Base-by-base conservation (phyloP, 2,888 invertebrate species). In the Aphodius sticticus region DNA sequence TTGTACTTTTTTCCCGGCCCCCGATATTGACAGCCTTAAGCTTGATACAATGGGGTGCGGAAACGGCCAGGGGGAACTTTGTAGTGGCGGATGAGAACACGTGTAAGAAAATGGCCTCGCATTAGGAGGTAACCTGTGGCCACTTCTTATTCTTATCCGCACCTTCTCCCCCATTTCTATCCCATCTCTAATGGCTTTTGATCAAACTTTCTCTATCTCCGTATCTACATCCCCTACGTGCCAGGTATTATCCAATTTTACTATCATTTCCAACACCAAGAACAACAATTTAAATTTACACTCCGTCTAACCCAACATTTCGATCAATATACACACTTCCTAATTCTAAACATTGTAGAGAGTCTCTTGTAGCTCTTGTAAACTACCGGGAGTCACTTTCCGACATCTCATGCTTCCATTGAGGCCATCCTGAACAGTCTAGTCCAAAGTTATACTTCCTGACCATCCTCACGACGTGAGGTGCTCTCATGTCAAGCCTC, bases 51-150 rank as follows among this genome's bases (percentile, higher is more conserved):
- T 53, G 53, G 53, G 53, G 53, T 53, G 53, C 53, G 53, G 53
- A 53, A 53, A 53, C 53, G 53, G 53, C 53, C 53, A 53, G 12
- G 53, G 53, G 53, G 53, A 53, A 53, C 53, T 53, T 53, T 53
- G 53, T 53, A 53, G 53, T 53, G 53, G 53, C 53, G 74, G 74
- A 37, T 35, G 35, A n/a, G 74, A 74, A 74, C 74, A 74, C 35
- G 74, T 74, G 74, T 74, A 74, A 74, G 74, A 74, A 74, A 74
- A 74, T 36, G 74, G 36, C 74, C 74, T 37, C 37, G 74, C 74
- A 74, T 74, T 74, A 74, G 74, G 74, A 37, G n/a, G 36, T 74
- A 74, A 74, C 74, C 74, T 74, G 74, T 35, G 74, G 35, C 74
- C 74, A 37, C 37, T 74, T 37, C 74, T 74, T 36, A 53, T 53